Evolutionary conservation across 2,888 invertebrate genomes (phyloP).

Genomic region (Eristalis arbustorum): DNA sequence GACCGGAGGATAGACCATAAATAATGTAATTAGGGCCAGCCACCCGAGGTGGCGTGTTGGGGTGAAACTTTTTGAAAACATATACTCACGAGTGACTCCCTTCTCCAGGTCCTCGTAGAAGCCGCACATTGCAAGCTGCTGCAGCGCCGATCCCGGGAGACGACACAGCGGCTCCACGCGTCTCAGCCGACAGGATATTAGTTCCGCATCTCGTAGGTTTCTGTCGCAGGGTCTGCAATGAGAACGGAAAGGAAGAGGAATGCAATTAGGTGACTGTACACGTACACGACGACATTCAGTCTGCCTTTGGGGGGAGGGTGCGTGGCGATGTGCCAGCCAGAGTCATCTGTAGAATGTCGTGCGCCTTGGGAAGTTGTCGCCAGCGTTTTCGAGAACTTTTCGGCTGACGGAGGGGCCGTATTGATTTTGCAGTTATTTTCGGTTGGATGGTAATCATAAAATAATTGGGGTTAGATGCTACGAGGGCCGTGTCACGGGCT

Average conservation of each 20-base stretch:
- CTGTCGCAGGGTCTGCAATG: slow-evolving; percentile 86
- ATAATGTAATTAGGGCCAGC: slow-evolving; percentile 36
- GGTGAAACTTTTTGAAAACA: slow-evolving; percentile 4
- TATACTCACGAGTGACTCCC: slow-evolving; percentile 87
- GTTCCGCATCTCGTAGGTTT: slow-evolving; percentile 86
- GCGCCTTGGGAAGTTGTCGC: slow-evolving; percentile 16
- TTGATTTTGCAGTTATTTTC: slow-evolving; percentile 34
- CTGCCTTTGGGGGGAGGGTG: not conserved
- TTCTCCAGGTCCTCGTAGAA: slow-evolving; percentile 90
- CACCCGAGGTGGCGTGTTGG: not conserved
- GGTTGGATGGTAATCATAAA: slow-evolving; percentile 4
- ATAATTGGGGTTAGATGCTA: not conserved
- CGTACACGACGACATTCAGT: not conserved
- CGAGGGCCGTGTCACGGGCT: not conserved
- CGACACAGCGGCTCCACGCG: slow-evolving; percentile 84
- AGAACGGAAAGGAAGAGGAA: not conserved
- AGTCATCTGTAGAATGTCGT: slow-evolving; percentile 29
- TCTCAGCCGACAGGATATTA: slow-evolving; percentile 85
- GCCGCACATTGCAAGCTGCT: slow-evolving; percentile 87
- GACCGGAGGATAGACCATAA: slow-evolving; percentile 24
- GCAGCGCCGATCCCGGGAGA: slow-evolving; percentile 85
- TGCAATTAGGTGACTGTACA: slow-evolving; percentile 33
- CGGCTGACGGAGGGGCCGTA: not conserved
- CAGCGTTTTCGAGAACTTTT: not conserved
- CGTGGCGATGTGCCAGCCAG: not conserved